Evolutionary conservation across 2,797 vertebrate genomes (phyloP).

Genomic region (Gymnopithys bicolor): DNA sequence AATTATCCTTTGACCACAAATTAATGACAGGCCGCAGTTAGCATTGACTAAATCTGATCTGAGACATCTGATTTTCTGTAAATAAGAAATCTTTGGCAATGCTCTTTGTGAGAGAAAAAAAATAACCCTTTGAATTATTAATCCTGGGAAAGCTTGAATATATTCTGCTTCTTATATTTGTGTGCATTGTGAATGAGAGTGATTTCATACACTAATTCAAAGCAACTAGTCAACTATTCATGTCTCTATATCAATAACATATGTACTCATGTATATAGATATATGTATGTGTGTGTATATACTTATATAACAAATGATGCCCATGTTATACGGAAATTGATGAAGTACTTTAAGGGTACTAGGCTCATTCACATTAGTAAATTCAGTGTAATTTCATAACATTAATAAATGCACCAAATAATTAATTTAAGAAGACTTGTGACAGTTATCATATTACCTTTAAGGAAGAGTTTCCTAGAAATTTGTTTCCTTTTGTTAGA

Average conservation of each 20-base stretch:
- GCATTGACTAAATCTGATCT: background rate
- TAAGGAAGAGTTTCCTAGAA: background rate
- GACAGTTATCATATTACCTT: background rate
- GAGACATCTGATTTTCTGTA: background rate
- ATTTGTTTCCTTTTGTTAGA: background rate
- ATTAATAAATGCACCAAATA: background rate
- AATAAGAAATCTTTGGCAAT: background rate
- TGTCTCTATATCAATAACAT: background rate
- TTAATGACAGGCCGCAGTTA: background rate
- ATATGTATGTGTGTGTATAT: background rate
- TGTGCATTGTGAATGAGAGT: background rate
- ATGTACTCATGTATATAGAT: background rate
- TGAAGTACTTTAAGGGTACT: background rate
- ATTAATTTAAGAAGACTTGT: background rate
- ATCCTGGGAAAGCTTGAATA: background rate
- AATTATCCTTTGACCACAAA: constrained; percentile 8
- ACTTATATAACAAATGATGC: background rate
- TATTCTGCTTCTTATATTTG: background rate
- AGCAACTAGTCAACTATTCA: background rate
- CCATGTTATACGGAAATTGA: background rate
- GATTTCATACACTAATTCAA: background rate
- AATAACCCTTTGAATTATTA: background rate
- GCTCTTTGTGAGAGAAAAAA: background rate
- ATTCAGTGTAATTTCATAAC: background rate
- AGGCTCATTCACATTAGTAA: background rate